These are phyloP conservation scores for Chloroceryle aenea DNA, from an alignment of 2,113 vertebrate genomes.

Conservation along the genomic window DNA sequence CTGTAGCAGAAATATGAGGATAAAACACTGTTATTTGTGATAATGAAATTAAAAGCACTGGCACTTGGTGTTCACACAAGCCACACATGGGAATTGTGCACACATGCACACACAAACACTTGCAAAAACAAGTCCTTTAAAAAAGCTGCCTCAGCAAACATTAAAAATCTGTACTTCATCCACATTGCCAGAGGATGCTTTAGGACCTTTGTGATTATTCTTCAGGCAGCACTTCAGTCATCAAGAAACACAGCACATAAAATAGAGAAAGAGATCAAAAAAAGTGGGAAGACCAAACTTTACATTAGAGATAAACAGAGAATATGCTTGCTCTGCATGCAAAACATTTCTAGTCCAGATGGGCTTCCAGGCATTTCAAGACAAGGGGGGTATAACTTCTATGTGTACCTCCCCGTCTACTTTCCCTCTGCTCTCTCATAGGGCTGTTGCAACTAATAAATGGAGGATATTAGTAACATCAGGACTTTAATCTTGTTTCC, in stretches of 20 bases:
- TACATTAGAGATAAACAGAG: not conserved
- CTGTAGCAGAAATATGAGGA: not conserved
- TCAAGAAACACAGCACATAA: not conserved
- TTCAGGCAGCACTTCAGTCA: not conserved
- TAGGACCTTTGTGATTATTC: not conserved
- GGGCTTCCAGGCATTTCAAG: not conserved
- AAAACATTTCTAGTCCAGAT: not conserved
- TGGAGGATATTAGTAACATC: not conserved
- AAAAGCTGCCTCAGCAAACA: conserved; percentile 54
- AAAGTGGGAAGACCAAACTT: not conserved
- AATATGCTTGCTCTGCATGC: not conserved
- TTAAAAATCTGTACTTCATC: not conserved
- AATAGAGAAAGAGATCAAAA: not conserved
- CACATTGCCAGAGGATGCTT: not conserved
- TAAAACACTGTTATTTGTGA: not conserved
- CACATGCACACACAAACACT: not conserved
- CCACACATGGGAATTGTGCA: conserved; percentile 64
- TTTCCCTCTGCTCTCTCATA: not conserved
- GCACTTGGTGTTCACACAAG: conserved; percentile 41
- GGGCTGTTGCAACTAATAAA: not conserved
- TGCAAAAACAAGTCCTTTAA: conserved; percentile 62
- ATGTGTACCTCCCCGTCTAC: not conserved
- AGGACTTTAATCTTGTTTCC: not conserved
- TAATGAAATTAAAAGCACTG: not conserved
- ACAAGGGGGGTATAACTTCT: not conserved